Conservation (phyloP, 2,888 invertebrate genomes). For the Hecatera dysodea region DNA sequence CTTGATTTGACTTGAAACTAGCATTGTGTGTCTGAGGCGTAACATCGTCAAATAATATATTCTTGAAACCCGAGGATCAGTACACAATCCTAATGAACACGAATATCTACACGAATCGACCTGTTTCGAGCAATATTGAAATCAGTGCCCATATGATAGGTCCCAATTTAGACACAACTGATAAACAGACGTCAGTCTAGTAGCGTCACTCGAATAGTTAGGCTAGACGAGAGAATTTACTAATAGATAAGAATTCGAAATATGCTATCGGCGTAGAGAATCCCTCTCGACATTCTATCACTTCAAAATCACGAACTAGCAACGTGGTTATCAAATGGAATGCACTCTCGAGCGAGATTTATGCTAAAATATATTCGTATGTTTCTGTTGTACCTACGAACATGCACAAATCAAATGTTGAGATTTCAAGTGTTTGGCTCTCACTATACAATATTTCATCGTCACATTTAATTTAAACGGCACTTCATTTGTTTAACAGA, state of each 20-base stretch:
- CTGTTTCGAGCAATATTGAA: neutral
- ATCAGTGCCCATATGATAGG: neutral
- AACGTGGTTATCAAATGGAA: neutral
- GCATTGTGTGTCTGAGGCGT: too few species aligned
- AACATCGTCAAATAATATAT: neutral
- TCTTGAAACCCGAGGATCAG: neutral
- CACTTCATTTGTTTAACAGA: constrained; percentile 32
- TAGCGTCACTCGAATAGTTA: neutral
- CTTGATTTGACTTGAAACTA: too few species aligned
- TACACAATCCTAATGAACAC: neutral
- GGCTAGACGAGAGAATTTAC: neutral
- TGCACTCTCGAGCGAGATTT: neutral
- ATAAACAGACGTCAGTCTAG: neutral
- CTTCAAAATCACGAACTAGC: neutral
- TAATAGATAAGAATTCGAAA: constrained; percentile 3
- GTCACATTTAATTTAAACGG: constrained; percentile 45
- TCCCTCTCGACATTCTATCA: neutral
- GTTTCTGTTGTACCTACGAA: neutral
- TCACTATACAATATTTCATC: constrained; percentile 26
- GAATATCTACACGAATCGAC: neutral
- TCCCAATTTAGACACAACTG: neutral
- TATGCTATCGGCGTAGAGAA: neutral
- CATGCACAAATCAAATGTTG: constrained; percentile 20
- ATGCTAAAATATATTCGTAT: neutral
- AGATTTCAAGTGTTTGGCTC: constrained; percentile 45